A percentile compares a stretch with the other conserved stretches of the same genome.
Evolutionary conservation across 2,888 invertebrate species (phyloP).

Genomic region (Pseudococcus viburni): DNA sequence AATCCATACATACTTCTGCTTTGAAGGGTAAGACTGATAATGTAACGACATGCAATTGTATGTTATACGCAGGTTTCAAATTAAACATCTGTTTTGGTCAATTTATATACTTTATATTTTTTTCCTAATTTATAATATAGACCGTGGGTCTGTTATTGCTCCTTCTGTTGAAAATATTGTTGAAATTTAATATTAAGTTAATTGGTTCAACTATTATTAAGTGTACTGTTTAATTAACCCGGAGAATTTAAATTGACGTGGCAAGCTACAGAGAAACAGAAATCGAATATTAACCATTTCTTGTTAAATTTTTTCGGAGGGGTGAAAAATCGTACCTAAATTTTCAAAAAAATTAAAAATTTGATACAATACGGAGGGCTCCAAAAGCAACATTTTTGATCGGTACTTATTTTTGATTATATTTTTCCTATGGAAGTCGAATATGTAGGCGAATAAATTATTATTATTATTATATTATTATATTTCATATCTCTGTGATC

Average conservation of each 20-base stretch:
- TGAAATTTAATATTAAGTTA: not conserved
- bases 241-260: not conserved
- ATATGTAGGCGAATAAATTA: constrained; percentile 7
- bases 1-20: constrained; percentile 29
- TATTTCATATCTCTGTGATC: constrained; percentile 43
- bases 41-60: constrained; percentile 36
- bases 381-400: not conserved
- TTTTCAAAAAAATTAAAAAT: not conserved
- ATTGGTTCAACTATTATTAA: constrained; percentile 9
- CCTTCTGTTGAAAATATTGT: constrained; percentile 11
- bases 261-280: not conserved
- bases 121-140: not conserved
- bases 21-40: constrained; percentile 50
- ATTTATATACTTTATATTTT: constrained; percentile 28
- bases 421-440: constrained; percentile 9
- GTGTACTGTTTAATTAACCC: not conserved
- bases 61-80: constrained; percentile 44
- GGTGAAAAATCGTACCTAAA: not conserved
- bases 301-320: not conserved
- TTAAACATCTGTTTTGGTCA: constrained; percentile 55
- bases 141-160: constrained; percentile 36
- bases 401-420: constrained; percentile 15
- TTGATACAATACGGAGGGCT: not conserved
- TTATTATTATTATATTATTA: constrained; percentile 10
- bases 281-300: not conserved